phyloP scores from a whole-genome alignment of 2,888 invertebrate genomes.

The Parelbella ahira region DNA sequence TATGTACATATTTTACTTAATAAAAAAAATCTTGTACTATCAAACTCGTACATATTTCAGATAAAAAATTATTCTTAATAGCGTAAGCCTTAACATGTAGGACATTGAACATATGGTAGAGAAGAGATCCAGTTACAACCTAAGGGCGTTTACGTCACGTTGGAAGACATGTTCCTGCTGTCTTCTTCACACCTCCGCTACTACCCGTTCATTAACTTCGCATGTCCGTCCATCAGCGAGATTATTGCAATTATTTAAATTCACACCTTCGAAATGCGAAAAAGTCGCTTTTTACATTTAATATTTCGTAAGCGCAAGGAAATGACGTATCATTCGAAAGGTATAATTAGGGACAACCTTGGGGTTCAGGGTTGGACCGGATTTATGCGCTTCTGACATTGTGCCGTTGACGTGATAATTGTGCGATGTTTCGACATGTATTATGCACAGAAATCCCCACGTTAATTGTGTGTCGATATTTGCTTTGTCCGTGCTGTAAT shows the following conservation, averaged over 20 bases:
- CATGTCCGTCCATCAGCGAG: slow-evolving; percentile 64
- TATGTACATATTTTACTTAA: too few relatives aligned
- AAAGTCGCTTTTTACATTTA: slow-evolving; percentile 74
- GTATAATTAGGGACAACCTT: slow-evolving; percentile 77
- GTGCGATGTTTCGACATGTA: slow-evolving; percentile 61
- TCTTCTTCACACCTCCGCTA: slow-evolving; percentile 53
- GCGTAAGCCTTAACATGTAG: slow-evolving; percentile 7
- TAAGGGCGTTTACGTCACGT: slow-evolving; percentile 14
- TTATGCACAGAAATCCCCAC: slow-evolving; percentile 30
- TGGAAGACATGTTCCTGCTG: slow-evolving; percentile 30
- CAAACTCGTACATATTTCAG: too few relatives aligned
- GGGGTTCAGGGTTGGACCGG: slow-evolving; percentile 58
- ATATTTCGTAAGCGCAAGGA: slow-evolving; percentile 76
- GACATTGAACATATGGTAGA: slow-evolving; percentile 12
- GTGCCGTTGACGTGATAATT: slow-evolving; percentile 61
- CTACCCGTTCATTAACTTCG: slow-evolving; percentile 70
- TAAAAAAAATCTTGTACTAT: too few relatives aligned
- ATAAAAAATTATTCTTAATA: too few relatives aligned
- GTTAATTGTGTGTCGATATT: slow-evolving; percentile 34
- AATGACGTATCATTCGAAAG: slow-evolving; percentile 80
- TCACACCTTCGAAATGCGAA: slow-evolving; percentile 76
- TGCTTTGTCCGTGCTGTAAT: slow-evolving; percentile 26
- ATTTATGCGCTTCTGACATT: slow-evolving; percentile 60
- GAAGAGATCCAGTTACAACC: slow-evolving; percentile 7
- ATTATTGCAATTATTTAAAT: slow-evolving; percentile 81